Percentiles rank a stretch among this genome's conserved stretches.
Evolutionary conservation across 2,113 vertebrate genomes (phyloP).

Genomic region (Saguinus imperator): DNA sequence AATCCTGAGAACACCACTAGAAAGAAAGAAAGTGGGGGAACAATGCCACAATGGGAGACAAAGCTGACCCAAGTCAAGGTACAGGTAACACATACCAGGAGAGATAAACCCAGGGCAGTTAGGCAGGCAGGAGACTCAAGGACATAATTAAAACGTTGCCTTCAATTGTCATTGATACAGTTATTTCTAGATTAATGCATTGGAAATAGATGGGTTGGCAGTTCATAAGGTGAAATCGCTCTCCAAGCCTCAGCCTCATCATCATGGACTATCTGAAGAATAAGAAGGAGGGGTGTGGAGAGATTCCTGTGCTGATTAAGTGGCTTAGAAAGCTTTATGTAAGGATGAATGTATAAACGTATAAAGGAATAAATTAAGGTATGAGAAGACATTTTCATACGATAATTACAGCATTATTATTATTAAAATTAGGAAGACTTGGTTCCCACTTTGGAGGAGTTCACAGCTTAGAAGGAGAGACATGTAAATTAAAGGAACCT

Average conservation of each 20-base stretch:
- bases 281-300: not conserved
- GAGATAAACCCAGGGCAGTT: not conserved
- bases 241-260: not conserved
- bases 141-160: not conserved
- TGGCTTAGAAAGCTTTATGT: not conserved
- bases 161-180: not conserved
- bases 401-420: not conserved
- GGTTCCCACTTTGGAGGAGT: slow-evolving; percentile 14
- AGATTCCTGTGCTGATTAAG: not conserved
- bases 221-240: not conserved
- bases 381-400: not conserved
- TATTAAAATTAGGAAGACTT: not conserved
- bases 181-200: not conserved
- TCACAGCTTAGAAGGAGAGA: not conserved
- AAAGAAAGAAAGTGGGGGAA: not conserved
- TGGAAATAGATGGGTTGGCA: not conserved
- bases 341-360: not conserved
- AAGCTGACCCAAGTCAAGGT: not conserved
- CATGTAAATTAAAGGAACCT: not conserved
- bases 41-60: not conserved
- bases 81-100: not conserved
- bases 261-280: not conserved
- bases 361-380: not conserved
- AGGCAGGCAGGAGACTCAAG: not conserved
- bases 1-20: slow-evolving; percentile 5